A percentile compares a stretch with the other conserved stretches of the same genome.
Conservation (phyloP, 2,113 vertebrate species). For the Ceyx melanurus region DNA sequence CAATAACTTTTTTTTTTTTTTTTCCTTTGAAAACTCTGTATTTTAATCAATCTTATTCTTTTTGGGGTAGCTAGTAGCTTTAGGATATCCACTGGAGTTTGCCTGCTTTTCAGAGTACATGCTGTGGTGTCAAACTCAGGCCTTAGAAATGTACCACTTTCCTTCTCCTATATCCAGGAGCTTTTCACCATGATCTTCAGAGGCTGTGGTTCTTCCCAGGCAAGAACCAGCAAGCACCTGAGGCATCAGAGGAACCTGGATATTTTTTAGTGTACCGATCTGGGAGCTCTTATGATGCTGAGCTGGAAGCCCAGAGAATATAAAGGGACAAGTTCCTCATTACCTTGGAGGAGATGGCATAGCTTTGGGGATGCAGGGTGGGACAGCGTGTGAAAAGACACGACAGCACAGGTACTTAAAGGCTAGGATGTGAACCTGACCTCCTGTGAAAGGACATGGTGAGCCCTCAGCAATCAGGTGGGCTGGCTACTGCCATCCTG, state of each 20-base stretch:
- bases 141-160: background rate
- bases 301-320: background rate
- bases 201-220: background rate
- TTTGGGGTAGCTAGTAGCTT: background rate
- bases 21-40: background rate
- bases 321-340: background rate
- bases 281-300: background rate
- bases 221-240: background rate
- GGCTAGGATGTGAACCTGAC: background rate
- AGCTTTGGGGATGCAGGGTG: background rate
- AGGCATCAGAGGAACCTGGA: background rate
- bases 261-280: background rate
- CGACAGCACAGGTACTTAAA: background rate
- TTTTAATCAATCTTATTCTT: background rate
- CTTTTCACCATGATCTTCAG: background rate
- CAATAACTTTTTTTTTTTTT: background rate
- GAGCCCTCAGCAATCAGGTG: background rate
- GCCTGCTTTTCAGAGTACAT: background rate
- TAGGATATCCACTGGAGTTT: background rate
- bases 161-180: background rate
- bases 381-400: background rate
- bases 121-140: background rate
- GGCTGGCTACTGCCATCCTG: background rate
- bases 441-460: accelerated
- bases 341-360: background rate